Evolutionary conservation across 2,113 vertebrate species (phyloP).

Genomic region (Colistium nudipinnis): DNA sequence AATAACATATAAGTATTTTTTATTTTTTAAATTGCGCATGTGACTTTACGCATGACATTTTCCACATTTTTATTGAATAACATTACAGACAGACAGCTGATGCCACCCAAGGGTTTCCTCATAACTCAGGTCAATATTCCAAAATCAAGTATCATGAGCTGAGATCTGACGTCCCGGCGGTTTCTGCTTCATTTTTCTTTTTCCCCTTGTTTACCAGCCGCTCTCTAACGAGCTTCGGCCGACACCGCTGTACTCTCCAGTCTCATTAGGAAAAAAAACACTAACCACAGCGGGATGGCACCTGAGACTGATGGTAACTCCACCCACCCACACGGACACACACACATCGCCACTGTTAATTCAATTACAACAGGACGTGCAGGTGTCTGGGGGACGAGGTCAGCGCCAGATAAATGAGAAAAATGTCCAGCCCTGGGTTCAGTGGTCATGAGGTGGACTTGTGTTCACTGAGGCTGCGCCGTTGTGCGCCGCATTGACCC

Average conservation of each 20-base stretch:
- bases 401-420: conserved; percentile 55
- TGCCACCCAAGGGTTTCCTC: too few relatives aligned
- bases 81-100: too few relatives aligned
- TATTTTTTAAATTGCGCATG: too few relatives aligned
- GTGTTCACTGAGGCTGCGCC: conserved; percentile 18
- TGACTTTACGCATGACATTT: too few relatives aligned
- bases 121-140: too few relatives aligned
- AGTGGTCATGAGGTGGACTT: conserved; percentile 23
- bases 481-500: neutral
- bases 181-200: conserved; percentile 19
- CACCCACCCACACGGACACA: conserved; percentile 8
- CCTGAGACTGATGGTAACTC: conserved; percentile 54
- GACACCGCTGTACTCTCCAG: conserved; percentile 45
- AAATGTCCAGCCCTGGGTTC: conserved; percentile 46
- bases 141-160: too few relatives aligned
- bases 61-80: too few relatives aligned
- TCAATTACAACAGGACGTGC: conserved; percentile 49
- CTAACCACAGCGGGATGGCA: conserved; percentile 45
- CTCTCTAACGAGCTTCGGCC: conserved; percentile 66
- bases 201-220: conserved; percentile 61
- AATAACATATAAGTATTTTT: too few relatives aligned
- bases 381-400: conserved; percentile 46
- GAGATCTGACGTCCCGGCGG: too few relatives aligned
- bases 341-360: conserved; percentile 20
- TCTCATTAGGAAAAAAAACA: conserved; percentile 67